Evolutionary conservation across 2,797 vertebrate species (phyloP), one percentile per base, ranked within the genome.

Genomic region (Lateolabrax maculatus): DNA sequence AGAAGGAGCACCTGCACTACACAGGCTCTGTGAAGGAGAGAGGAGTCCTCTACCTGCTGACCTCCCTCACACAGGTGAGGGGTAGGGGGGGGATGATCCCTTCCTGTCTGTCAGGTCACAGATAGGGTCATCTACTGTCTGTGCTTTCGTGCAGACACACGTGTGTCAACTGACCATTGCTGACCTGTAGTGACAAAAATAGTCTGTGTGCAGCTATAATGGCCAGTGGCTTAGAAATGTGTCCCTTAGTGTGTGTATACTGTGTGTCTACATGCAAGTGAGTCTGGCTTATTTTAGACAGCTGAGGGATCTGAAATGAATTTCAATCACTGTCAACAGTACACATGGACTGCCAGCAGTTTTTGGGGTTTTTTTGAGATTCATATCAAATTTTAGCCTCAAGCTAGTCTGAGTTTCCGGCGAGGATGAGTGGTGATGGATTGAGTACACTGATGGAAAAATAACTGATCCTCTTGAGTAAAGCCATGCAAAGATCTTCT

Each of bases 1-100:
- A 98, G 92, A 98, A 97, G 87, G 97, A 98, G 81, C 96, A 96
- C 44, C 96, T 98, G 37, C 96, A 97, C 79, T 97, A 97, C 91
- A 98, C 97, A 0, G 97, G 97, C 75, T 97, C 96, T 9, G 97
- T 96, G 80, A 98, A 97, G 90, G 97, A 98, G 89, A 92, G 97
- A 86, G 97, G 97, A 41, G 97, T 95, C 3, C 89, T 97, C 66
- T 95, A 96, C 80, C 93, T 97, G 71, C 95, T 98, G 65, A 92
- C 93, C 84, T 96, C 96, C 1, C 91, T 98, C 62, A 90, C 93
- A 76, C 95, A 96, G 96, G 97, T 97, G n/a, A 51, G 65, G 5
- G 36, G 23, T 13, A 36, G 31, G n/a, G 60, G 34, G 15, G 2
- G 13, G 11, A 31, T 52, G 21, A 81, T 57, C 64, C 23, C n/a